Evolutionary conservation across 1,140 invertebrate species (phyloP), one percentile per base, ranked within the genome.

Genomic region (Polyergus mexicanus): DNA sequence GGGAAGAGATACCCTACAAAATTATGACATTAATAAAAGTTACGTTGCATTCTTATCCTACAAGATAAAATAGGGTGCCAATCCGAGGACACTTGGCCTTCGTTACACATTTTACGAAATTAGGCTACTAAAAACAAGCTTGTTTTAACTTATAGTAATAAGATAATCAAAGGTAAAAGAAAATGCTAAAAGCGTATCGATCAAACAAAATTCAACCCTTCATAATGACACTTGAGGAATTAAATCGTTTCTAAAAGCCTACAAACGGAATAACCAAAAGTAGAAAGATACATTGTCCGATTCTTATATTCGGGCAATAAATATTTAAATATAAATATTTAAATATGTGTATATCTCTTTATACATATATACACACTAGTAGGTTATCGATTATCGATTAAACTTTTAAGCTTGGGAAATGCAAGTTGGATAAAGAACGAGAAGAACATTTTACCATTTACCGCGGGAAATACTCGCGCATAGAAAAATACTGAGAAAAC

Each of bases 131-230:
- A 65, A 65, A 22, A 10, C 19, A 41, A 13, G 3, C 60, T 78
- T 7, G 19, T 16, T 19, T 66, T 10, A 5, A 51, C 0, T 19
- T 10, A 11, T 16, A 72, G 16, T n/a, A 11, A 47, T 7, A 28
- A 51, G 41, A 16, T 19, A 32, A 65, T 47, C 25, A 22, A 25
- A 44, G 47, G 13, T 13, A 66, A 44, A 44, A 3, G 10, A 41
- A 28, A 41, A 47, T 44, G 41, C 22, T 56, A 16, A 80, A 22
- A 68, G 44, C 41, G 41, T 77, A 77, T 80, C 62, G 65, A 80
- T 41, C 51, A 80, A 80, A 80, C 77, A 25, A 56, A 22, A 68
- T 68, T 56, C 47, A 58, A n/a, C 10, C 22, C 3, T 11, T 38
- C n/a, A n/a, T 54, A 25, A 65, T 56, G 66, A 69, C 51, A 56